These are phyloP conservation scores for Leucopsar rothschildi DNA, from an alignment of 2,113 vertebrate genomes.

Conservation along the genomic window DNA sequence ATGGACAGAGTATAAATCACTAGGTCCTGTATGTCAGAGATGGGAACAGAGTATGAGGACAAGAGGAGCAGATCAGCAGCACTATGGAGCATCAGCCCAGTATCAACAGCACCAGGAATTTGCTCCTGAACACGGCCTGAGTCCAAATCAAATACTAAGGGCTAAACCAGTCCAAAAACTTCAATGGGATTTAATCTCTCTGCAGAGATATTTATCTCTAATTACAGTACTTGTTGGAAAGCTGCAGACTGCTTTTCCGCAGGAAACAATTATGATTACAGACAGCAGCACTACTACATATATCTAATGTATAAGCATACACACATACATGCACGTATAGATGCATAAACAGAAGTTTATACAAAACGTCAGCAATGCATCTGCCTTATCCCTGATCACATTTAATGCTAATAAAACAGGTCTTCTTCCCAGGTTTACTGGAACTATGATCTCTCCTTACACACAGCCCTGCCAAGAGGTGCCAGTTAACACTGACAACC, in stretches of 20 bases:
- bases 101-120: background rate
- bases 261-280: background rate
- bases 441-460: background rate
- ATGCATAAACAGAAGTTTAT: background rate
- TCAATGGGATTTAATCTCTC: background rate
- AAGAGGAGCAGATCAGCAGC: background rate
- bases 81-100: background rate
- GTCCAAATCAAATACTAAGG: background rate
- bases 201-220: background rate
- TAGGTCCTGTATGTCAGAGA: rapidly evolving
- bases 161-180: background rate
- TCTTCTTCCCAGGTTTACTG: background rate
- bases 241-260: background rate
- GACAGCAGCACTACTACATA: background rate
- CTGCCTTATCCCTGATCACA: background rate
- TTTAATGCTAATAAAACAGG: background rate
- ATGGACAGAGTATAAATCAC: background rate
- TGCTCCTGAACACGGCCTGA: rapidly evolving
- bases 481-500: background rate
- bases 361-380: background rate
- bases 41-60: background rate
- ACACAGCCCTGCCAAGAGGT: background rate
- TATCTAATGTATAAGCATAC: background rate
- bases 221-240: background rate
- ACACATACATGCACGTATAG: rapidly evolving